Evolutionary conservation across 2,797 vertebrate genomes (phyloP).

Genomic region (Coregonus ussuriensis): DNA sequence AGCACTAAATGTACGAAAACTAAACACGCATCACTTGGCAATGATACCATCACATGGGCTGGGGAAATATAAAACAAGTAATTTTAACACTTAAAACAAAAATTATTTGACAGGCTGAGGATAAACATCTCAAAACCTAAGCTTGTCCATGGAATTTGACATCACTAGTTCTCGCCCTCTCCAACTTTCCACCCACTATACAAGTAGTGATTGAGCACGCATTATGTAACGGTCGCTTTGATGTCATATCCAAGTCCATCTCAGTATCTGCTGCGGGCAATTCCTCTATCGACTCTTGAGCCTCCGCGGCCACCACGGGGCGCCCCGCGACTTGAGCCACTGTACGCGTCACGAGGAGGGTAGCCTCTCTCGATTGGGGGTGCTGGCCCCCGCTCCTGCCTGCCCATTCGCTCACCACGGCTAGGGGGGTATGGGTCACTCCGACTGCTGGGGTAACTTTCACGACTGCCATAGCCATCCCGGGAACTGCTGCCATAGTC

Average conservation of each 20-base stretch:
- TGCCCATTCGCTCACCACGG: conserved; percentile 92
- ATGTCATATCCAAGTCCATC: conserved; percentile 69
- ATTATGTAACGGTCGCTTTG: conserved; percentile 39
- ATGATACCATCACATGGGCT: conserved; percentile 74
- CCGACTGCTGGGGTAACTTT: conserved; percentile 99
- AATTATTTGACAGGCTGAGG: conserved; percentile 49
- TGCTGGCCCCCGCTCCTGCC: conserved; percentile 95
- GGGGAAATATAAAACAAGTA: conserved; percentile 48
- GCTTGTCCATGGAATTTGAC: conserved; percentile 67
- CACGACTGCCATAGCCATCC: conserved; percentile 98
- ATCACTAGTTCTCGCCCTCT: conserved; percentile 45
- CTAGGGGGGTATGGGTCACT: conserved; percentile 97
- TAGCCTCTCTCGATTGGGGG: conserved; percentile 97
- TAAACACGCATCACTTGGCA: conserved; percentile 69
- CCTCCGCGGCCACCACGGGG: conserved; percentile 91
- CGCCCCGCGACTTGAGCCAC: conserved; percentile 93
- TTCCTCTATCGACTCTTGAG: conserved; percentile 94
- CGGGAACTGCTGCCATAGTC: conserved; percentile 98
- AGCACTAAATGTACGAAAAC: conserved; percentile 80
- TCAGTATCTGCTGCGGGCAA: conserved; percentile 97
- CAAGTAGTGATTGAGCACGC: conserved; percentile 52
- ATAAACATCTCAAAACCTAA: conserved; percentile 69
- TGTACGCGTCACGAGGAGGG: conserved; percentile 92
- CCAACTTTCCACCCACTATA: conserved; percentile 41
- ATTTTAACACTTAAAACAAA: conserved; percentile 66